phyloP scores from a whole-genome alignment of 2,113 vertebrate genomes.

The Rhineura floridana region DNA sequence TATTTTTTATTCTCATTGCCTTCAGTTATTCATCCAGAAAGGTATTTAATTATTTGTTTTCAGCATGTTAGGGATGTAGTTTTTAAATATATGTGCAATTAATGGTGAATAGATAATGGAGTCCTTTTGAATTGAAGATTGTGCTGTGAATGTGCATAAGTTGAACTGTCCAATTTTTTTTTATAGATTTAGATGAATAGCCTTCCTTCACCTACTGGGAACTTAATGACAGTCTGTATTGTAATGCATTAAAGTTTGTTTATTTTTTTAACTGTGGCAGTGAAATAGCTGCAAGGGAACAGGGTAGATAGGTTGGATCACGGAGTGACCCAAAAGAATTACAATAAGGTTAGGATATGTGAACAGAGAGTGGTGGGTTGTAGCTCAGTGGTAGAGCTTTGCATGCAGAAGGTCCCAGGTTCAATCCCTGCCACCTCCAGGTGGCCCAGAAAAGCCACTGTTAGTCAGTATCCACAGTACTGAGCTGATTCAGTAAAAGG shows the following conservation, averaged over 20 bases:
- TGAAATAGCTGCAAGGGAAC: neutral
- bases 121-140: neutral
- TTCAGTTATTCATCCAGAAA: neutral
- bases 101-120: neutral
- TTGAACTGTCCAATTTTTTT: neutral
- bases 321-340: neutral
- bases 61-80: neutral
- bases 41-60: neutral
- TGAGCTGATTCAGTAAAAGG: too few relatives aligned
- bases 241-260: neutral
- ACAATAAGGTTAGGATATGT: neutral
- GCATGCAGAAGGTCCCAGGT: too few relatives aligned
- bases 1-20: neutral
- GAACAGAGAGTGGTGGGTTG: too few relatives aligned
- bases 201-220: neutral
- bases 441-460: too few relatives aligned
- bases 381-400: too few relatives aligned
- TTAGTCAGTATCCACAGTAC: too few relatives aligned
- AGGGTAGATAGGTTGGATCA: neutral
- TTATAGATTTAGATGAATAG: neutral
- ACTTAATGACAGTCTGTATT: neutral
- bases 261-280: neutral
- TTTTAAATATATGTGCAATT: constrained; percentile 4
- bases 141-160: neutral
- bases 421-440: too few relatives aligned